These are phyloP conservation scores for Drosophila equinoxialis DNA, from an alignment of 1,140 invertebrate genomes.

Conservation along the genomic window DNA sequence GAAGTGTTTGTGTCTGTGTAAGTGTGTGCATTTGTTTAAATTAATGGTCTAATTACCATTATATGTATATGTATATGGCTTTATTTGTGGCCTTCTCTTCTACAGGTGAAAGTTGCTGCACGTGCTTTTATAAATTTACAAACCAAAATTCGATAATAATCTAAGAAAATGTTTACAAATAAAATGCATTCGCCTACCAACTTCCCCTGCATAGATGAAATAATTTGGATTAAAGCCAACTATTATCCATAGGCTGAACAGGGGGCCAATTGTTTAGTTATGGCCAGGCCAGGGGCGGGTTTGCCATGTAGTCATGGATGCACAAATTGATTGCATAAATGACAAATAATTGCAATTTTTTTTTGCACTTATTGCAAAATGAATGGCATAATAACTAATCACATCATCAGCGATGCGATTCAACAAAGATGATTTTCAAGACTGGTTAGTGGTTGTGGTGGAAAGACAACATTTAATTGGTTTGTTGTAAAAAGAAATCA, in stretches of 20 bases:
- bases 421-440: conserved; percentile 20
- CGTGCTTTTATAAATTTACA: conserved; percentile 43
- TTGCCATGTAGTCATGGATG: conserved; percentile 26
- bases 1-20: conserved; percentile 33
- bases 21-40: conserved; percentile 40
- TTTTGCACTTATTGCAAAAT: conserved; percentile 38
- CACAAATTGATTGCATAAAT: conserved; percentile 47
- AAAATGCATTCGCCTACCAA: not conserved
- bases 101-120: conserved; percentile 52
- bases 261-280: not conserved
- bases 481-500: conserved; percentile 17
- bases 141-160: conserved; percentile 5
- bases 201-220: conserved; percentile 42
- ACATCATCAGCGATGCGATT: conserved; percentile 42
- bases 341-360: conserved; percentile 40
- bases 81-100: not conserved
- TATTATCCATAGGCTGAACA: not conserved
- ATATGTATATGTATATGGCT: conserved; percentile 37
- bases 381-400: conserved; percentile 35
- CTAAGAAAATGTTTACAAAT: not conserved
- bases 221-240: conserved; percentile 45
- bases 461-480: conserved; percentile 45
- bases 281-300: conserved; percentile 11
- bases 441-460: conserved; percentile 30
- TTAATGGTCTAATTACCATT: conserved; percentile 63